Percentiles rank a stretch among this genome's conserved stretches.
phyloP scores from a whole-genome alignment of 2,113 vertebrate species.

The Trochalopteron elliotii region DNA sequence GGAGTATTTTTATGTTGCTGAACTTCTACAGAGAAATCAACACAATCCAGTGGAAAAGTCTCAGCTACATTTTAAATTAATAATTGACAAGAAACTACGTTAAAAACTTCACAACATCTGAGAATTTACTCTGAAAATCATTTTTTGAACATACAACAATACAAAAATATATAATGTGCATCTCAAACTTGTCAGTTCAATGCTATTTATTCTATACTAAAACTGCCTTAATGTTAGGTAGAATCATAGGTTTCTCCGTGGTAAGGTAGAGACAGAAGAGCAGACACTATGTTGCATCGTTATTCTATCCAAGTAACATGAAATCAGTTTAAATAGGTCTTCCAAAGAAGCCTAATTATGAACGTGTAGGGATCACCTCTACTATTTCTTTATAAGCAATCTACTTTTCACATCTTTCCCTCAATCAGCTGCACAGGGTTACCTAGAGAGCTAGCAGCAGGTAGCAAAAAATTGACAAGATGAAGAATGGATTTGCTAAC shows the following conservation, averaged over 20 bases:
- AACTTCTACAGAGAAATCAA: neutral
- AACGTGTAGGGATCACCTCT: neutral
- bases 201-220: neutral
- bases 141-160: neutral
- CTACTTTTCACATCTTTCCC: neutral
- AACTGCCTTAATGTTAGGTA: neutral
- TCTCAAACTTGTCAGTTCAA: neutral
- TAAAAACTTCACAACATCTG: neutral
- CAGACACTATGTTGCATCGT: neutral
- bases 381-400: neutral
- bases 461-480: slow-evolving; percentile 46
- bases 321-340: neutral
- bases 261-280: neutral
- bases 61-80: neutral
- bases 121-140: neutral
- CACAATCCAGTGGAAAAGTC: neutral
- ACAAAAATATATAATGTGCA: neutral
- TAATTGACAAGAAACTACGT: neutral
- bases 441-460: slow-evolving; percentile 27
- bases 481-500: slow-evolving; percentile 40
- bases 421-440: neutral
- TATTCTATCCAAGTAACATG: neutral
- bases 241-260: neutral
- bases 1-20: neutral
- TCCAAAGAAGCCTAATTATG: neutral